phyloP scores from a whole-genome alignment of 1,140 invertebrate species.

The Rhagoletis zephyria region DNA sequence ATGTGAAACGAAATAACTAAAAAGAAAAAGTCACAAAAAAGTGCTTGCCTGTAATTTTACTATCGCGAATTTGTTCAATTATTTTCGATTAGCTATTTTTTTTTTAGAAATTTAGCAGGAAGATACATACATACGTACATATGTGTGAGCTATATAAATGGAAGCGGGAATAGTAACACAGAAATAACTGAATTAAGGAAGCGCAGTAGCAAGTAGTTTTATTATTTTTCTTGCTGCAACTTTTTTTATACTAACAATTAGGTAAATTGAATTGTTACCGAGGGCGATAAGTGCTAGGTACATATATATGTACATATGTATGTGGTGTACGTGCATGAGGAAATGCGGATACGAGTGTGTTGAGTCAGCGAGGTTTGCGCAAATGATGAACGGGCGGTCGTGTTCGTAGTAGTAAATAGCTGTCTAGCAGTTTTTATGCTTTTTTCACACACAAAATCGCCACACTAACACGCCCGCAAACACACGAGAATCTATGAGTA shows the following conservation, averaged over 20 bases:
- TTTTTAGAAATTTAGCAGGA: background rate
- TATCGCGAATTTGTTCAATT: slow-evolving; percentile 4
- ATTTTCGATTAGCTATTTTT: background rate
- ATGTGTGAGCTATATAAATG: background rate
- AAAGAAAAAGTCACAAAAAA: background rate
- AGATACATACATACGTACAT: background rate
- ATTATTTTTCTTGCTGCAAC: background rate
- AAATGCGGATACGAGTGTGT: too few relatives aligned
- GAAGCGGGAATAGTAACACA: background rate
- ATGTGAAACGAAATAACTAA: too few relatives aligned
- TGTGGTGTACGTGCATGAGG: background rate
- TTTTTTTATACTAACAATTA: slow-evolving; percentile 35
- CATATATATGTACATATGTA: background rate
- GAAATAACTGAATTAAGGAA: slow-evolving; percentile 41
- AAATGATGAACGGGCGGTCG: background rate
- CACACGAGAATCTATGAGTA: background rate
- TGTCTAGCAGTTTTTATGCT: slow-evolving; percentile 14
- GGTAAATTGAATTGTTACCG: slow-evolving; percentile 42
- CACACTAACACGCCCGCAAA: background rate
- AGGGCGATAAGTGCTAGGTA: background rate
- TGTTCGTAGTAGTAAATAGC: background rate
- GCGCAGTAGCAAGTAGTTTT: slow-evolving; percentile 2
- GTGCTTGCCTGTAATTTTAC: background rate
- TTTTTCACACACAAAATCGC: background rate
- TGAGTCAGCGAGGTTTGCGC: background rate